A percentile compares a stretch with the other conserved stretches of the same genome.
These are phyloP conservation scores for Caenorhabditis inopinata DNA, from an alignment of 1,140 invertebrate genomes.

Conservation along the genomic window DNA sequence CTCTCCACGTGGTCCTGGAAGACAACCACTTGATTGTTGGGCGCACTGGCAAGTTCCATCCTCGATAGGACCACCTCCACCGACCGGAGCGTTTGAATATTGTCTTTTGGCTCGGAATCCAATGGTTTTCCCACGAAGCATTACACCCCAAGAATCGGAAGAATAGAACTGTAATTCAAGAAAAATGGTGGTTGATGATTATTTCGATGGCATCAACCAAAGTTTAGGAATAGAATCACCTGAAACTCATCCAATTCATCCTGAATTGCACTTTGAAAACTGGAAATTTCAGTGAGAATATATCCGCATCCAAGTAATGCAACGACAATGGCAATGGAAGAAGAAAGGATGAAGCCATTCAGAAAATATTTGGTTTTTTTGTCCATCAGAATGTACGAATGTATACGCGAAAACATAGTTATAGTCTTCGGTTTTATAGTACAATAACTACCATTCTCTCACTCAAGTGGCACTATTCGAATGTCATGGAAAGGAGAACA, in stretches of 20 bases:
- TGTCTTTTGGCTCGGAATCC: neutral
- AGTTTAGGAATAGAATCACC: neutral
- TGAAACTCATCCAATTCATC: neutral
- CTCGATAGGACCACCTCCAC: neutral
- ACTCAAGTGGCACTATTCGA: no score
- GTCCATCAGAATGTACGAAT: neutral
- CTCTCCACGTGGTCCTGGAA: neutral
- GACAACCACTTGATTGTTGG: constrained; percentile 2
- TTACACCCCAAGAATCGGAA: constrained; percentile 1
- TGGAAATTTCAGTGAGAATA: neutral
- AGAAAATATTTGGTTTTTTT: neutral
- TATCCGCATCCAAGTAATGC: neutral
- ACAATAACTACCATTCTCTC: no score
- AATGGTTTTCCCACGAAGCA: neutral
- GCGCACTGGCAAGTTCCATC: constrained; percentile 14
- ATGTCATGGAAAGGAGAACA: neutral
- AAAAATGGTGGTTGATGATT: no score
- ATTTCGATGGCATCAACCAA: no score
- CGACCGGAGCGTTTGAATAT: neutral
- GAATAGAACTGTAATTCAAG: neutral
- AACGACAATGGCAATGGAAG: neutral
- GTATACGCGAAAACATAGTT: neutral
- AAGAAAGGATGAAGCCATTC: neutral
- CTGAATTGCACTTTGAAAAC: neutral
- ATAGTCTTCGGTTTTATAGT: no score